phyloP scores from a whole-genome alignment of 2,113 vertebrate species.

The Aspiorhynchus laticeps region DNA sequence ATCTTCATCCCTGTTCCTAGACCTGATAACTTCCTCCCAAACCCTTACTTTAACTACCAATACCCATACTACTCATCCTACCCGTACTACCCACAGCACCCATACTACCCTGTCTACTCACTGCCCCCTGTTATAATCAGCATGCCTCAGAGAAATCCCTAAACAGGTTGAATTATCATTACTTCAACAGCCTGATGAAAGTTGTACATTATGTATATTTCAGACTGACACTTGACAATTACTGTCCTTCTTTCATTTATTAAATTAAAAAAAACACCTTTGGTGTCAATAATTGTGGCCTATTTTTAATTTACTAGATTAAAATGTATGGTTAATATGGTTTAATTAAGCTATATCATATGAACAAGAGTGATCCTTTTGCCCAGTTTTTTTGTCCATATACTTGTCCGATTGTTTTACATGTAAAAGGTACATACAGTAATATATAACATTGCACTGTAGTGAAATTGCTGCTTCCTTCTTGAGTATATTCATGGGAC shows the following conservation, averaged over 20 bases:
- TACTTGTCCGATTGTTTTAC: not conserved
- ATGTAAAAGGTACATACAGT: not conserved
- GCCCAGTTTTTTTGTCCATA: not conserved
- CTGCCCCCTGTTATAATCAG: conserved; percentile 38
- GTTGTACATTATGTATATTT: not conserved
- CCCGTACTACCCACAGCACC: not conserved
- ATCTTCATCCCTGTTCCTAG: conserved; percentile 33
- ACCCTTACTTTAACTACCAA: not conserved
- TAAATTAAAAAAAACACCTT: not conserved
- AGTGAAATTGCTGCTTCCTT: not conserved
- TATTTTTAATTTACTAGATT: not conserved
- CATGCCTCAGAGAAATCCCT: conserved; percentile 21
- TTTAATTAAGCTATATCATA: not conserved
- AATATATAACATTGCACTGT: not conserved
- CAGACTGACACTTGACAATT: not conserved
- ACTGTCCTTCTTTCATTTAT: not conserved
- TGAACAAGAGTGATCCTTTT: not conserved
- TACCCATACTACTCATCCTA: not conserved
- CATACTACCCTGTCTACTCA: conserved; percentile 9
- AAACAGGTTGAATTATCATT: not conserved
- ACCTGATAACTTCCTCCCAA: not conserved
- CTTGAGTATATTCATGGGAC: not conserved
- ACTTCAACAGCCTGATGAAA: not conserved
- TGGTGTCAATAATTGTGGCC: not conserved
- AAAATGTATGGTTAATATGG: no score